Conservation (phyloP, 2,888 invertebrate genomes). For the Aphodius granarius region DNA sequence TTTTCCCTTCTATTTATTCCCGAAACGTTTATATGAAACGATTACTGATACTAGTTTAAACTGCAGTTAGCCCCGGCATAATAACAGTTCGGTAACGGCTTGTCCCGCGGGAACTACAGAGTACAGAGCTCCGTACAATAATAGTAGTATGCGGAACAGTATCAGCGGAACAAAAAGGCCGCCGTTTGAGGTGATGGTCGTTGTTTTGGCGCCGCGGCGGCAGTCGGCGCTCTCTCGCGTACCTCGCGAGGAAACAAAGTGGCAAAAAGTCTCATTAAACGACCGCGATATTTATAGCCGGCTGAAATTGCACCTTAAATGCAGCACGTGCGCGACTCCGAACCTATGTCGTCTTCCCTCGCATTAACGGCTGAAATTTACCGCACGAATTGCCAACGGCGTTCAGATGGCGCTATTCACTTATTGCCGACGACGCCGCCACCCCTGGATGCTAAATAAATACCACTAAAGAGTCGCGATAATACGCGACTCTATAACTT, state of each 20-base stretch:
- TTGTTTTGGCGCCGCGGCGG: constrained; percentile 7
- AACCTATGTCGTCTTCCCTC: constrained; percentile 34
- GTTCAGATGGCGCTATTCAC: constrained; percentile 9
- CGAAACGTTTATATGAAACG: not conserved
- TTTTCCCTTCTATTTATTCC: not conserved
- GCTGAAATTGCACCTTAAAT: constrained; percentile 23
- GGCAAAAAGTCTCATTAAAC: constrained; percentile 23
- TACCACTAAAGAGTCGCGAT: not conserved
- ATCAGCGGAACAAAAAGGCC: constrained; percentile 5
- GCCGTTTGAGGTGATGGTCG: constrained; percentile 5
- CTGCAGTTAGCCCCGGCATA: not conserved
- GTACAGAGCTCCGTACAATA: not conserved
- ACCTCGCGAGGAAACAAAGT: constrained; percentile 8
- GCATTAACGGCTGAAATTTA: constrained; percentile 10
- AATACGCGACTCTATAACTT: no score
- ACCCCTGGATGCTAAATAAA: not conserved
- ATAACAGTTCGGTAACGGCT: not conserved
- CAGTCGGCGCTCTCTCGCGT: not conserved
- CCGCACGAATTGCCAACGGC: constrained; percentile 27
- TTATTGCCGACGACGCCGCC: not conserved
- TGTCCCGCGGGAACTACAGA: not conserved
- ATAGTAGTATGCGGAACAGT: not conserved
- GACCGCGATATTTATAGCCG: constrained; percentile 22
- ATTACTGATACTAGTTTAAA: not conserved
- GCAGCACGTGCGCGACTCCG: constrained; percentile 21